Conservation (phyloP, 2,113 vertebrate species). For the Acrocephalus arundinaceus region DNA sequence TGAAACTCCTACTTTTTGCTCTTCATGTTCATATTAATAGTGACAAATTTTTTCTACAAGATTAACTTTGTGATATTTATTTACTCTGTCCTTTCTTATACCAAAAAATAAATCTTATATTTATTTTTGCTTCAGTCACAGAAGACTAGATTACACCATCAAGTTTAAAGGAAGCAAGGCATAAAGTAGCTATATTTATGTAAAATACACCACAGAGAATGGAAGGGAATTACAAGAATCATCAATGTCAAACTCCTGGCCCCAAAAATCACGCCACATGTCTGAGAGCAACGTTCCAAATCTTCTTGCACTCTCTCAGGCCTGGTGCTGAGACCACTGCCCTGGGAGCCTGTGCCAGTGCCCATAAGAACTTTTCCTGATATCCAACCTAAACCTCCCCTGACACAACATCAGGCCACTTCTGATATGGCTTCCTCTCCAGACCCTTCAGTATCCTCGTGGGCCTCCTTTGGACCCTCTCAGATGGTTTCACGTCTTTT, state of each 20-base stretch:
- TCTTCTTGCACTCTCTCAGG: not conserved
- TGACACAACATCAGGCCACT: rapidly evolving
- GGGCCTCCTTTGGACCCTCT: not conserved
- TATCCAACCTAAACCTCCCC: not conserved
- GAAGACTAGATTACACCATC: not conserved
- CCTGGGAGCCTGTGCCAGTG: not conserved
- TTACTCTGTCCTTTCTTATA: not conserved
- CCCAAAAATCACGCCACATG: not conserved
- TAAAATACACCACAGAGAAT: not conserved
- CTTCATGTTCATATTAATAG: not conserved
- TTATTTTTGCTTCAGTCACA: not conserved
- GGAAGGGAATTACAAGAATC: not conserved
- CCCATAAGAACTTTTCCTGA: not conserved
- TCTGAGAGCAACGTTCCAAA: not conserved
- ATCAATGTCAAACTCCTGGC: not conserved
- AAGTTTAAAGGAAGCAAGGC: not conserved
- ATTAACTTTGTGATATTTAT: not conserved
- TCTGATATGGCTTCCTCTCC: not conserved
- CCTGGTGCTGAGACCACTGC: not conserved
- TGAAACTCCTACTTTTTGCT: not conserved
- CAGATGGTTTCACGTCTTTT: too few relatives aligned
- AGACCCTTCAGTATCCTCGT: rapidly evolving
- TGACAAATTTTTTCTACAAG: not conserved
- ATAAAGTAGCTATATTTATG: rapidly evolving
- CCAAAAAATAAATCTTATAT: not conserved